Percentiles rank a stretch among this genome's conserved stretches.
These are phyloP conservation scores for Syrista parreyssii DNA, from an alignment of 2,888 invertebrate species.

Conservation along the genomic window DNA sequence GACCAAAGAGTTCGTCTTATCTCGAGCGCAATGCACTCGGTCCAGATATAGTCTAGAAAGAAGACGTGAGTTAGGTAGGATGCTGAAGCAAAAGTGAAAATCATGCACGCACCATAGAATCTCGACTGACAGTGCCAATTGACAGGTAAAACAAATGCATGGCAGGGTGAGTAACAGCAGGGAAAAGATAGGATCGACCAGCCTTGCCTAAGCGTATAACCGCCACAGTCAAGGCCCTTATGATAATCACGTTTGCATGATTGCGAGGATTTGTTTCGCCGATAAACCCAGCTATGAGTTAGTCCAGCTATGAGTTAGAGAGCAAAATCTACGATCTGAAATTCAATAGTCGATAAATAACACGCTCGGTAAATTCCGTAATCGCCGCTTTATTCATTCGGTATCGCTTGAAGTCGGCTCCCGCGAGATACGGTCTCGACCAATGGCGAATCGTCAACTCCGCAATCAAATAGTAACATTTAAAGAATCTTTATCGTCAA, in stretches of 20 bases:
- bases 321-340: slow-evolving; percentile 48
- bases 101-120: slow-evolving; percentile 28
- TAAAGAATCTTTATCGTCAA: slow-evolving; percentile 8
- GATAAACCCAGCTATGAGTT: slow-evolving; percentile 52
- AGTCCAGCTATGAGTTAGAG: slow-evolving; percentile 50
- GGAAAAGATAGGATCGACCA: slow-evolving; percentile 43
- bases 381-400: slow-evolving; percentile 48
- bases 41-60: neutral
- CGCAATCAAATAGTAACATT: neutral
- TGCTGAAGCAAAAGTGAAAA: slow-evolving; percentile 29
- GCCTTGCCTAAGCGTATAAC: slow-evolving; percentile 13
- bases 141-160: slow-evolving; percentile 51
- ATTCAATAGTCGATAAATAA: slow-evolving; percentile 59
- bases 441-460: neutral
- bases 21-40: neutral
- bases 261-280: slow-evolving; percentile 49
- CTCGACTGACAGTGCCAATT: slow-evolving; percentile 48
- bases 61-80: neutral
- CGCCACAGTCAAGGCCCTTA: slow-evolving; percentile 28
- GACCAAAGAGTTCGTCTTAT: neutral
- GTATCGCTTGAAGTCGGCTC: slow-evolving; percentile 34
- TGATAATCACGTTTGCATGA: slow-evolving; percentile 49
- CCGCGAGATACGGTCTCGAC: slow-evolving; percentile 1
- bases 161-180: slow-evolving; percentile 42
- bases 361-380: slow-evolving; percentile 47